Evolutionary conservation across 37 sponge, comb jelly and placozoan species (phyloP).

Genomic region (Tethya wilhelma): DNA sequence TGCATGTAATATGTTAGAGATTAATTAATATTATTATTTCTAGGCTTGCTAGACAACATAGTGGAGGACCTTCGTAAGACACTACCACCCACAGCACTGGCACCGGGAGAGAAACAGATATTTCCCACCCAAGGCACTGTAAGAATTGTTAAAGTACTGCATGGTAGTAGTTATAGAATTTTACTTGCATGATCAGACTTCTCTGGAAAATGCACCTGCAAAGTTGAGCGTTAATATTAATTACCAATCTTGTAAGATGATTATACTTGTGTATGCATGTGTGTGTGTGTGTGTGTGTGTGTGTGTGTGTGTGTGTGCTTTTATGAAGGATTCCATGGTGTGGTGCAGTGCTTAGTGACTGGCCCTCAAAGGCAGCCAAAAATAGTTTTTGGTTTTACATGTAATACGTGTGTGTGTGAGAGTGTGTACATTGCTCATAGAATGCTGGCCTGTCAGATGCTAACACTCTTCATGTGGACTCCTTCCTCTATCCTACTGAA

Average conservation of each 20-base stretch:
- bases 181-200: too few relatives aligned
- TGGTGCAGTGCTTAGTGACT: too few relatives aligned
- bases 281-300: too few relatives aligned
- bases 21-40: not conserved
- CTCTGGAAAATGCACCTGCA: too few relatives aligned
- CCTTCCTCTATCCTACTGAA: slow-evolving; percentile 58
- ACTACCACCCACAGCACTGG: slow-evolving; percentile 14
- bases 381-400: too few relatives aligned
- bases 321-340: too few relatives aligned
- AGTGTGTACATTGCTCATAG: not conserved
- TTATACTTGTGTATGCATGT: too few relatives aligned
- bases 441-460: not conserved
- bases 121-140: slow-evolving; percentile 2
- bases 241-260: too few relatives aligned
- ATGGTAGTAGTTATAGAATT: not conserved
- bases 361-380: too few relatives aligned
- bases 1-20: not conserved
- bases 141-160: not conserved
- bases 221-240: too few relatives aligned
- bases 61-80: not conserved
- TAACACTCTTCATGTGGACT: slow-evolving; percentile 51
- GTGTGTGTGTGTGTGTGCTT: too few relatives aligned
- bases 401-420: too few relatives aligned
- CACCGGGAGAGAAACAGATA: slow-evolving; percentile 19
- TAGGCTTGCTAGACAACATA: slow-evolving; percentile 22